Conservation (phyloP, 2,113 vertebrate genomes). For the Rhinoptilus africanus region DNA sequence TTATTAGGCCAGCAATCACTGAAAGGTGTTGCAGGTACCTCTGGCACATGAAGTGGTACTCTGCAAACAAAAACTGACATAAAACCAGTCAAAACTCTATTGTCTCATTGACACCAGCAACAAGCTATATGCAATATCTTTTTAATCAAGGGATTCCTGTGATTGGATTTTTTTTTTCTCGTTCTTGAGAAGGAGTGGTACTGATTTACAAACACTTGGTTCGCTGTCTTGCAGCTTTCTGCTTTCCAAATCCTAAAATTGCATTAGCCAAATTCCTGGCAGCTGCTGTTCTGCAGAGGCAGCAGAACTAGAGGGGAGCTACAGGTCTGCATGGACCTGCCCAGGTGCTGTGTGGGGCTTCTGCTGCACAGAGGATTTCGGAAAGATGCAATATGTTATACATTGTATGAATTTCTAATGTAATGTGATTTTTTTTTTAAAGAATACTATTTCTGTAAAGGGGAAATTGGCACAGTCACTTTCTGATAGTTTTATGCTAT, state of each 20-base stretch:
- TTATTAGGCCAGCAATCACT: not conserved
- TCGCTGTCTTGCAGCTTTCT: not conserved
- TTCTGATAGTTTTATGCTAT: not conserved
- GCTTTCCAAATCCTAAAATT: not conserved
- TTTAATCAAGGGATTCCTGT: not conserved
- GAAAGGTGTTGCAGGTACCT: not conserved
- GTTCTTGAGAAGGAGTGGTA: not conserved
- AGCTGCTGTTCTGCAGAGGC: not conserved
- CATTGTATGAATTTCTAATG: not conserved
- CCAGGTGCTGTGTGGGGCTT: not conserved
- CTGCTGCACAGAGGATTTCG: not conserved
- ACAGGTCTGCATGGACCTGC: not conserved
- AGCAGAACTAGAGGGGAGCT: not conserved
- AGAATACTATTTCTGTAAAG: not conserved
- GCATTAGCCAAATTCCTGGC: not conserved
- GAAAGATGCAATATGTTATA: not conserved
- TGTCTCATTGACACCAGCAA: not conserved
- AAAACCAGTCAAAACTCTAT: not conserved
- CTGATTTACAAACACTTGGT: not conserved
- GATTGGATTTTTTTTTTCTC: not conserved
- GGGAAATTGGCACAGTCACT: not conserved
- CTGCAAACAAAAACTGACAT: not conserved
- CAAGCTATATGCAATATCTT: not conserved
- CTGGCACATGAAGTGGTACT: not conserved
- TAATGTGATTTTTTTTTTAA: not conserved